A percentile compares a stretch with the other conserved stretches of the same genome.
Conservation (phyloP, 2,888 invertebrate species). For the Cryptocephalus moraei region DNA sequence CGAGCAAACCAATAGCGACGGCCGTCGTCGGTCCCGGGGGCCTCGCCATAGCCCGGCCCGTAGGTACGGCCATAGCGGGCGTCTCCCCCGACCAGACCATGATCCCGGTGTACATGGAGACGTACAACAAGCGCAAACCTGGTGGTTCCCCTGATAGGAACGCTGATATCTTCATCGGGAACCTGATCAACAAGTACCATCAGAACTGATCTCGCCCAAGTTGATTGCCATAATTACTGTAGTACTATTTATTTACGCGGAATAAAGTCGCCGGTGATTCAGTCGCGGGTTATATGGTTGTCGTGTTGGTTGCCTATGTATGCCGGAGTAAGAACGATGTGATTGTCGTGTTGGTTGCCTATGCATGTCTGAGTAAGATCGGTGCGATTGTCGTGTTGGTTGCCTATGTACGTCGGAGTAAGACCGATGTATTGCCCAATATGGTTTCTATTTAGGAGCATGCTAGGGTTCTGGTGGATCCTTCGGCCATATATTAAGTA, state of each 20-base stretch:
- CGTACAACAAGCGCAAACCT: conserved; percentile 10
- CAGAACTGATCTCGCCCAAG: conserved; percentile 12
- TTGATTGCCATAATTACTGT: conserved; percentile 1
- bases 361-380: too few relatives aligned
- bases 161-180: conserved; percentile 29
- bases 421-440: too few relatives aligned
- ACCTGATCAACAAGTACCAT: conserved; percentile 35
- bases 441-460: too few relatives aligned
- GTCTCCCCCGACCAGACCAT: conserved; percentile 44
- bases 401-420: too few relatives aligned
- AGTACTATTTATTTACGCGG: neutral
- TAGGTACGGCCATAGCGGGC: conserved; percentile 67
- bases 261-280: too few relatives aligned
- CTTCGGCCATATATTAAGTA: too few relatives aligned
- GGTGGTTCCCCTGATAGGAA: conserved; percentile 8
- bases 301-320: too few relatives aligned
- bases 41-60: conserved; percentile 57
- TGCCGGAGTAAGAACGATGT: too few relatives aligned
- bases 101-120: conserved; percentile 31
- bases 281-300: too few relatives aligned
- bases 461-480: too few relatives aligned
- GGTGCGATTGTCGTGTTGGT: too few relatives aligned
- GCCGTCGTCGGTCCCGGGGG: conserved; percentile 62
- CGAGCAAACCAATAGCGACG: conserved; percentile 59
- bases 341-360: too few relatives aligned